Evolutionary conservation across 2,888 invertebrate species (phyloP).

Genomic region (Dryococelus australis): DNA sequence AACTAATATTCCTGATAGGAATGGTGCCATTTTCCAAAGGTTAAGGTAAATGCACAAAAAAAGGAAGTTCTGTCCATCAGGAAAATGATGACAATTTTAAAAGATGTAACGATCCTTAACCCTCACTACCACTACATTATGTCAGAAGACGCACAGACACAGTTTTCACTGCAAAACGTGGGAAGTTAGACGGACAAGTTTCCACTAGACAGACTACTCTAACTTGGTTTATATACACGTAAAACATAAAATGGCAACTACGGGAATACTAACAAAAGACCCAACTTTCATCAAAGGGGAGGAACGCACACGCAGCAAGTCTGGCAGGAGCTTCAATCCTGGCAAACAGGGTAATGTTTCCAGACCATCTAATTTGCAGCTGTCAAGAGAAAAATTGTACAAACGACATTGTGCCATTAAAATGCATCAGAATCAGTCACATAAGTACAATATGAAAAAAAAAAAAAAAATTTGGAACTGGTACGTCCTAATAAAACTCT

Average conservation of each 20-base stretch:
- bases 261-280: constrained; percentile 22
- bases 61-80: background rate
- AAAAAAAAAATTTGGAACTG: background rate
- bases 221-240: background rate
- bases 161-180: background rate
- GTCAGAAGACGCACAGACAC: background rate
- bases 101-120: background rate
- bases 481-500: background rate
- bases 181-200: background rate
- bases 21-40: background rate
- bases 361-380: background rate
- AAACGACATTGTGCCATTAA: background rate
- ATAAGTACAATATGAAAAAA: background rate
- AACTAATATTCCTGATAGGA: background rate
- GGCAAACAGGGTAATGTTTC: background rate
- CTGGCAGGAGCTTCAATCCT: constrained; percentile 7
- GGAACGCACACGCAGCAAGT: background rate
- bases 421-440: background rate
- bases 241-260: constrained; percentile 27
- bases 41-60: constrained; percentile 11
- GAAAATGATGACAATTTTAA: background rate
- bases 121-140: background rate
- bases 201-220: background rate
- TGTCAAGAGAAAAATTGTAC: background rate
- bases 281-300: background rate